Conservation (phyloP, 2,113 vertebrate genomes). For the Menura novaehollandiae region DNA sequence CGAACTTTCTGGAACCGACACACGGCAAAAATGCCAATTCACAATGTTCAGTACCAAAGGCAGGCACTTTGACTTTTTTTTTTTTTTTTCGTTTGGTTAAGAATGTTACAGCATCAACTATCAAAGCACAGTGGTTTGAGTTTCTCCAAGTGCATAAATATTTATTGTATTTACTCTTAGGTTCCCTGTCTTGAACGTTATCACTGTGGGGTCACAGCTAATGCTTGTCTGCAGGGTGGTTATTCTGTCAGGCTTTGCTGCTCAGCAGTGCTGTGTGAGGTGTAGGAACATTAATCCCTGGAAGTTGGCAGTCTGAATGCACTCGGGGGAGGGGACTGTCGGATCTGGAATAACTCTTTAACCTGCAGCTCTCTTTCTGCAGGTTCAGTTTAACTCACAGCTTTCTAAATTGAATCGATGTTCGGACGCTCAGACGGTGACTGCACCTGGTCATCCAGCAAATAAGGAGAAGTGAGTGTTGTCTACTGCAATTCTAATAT, state of each 20-base stretch:
- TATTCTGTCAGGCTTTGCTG: background rate
- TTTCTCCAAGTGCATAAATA: background rate
- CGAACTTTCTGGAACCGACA: slow-evolving; percentile 57
- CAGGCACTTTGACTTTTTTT: background rate
- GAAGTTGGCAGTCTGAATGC: too few relatives aligned
- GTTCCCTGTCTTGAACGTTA: background rate
- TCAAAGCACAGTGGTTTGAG: background rate
- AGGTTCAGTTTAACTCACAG: slow-evolving; percentile 83
- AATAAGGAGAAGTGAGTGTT: slow-evolving; percentile 84
- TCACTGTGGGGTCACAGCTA: background rate
- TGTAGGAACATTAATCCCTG: background rate
- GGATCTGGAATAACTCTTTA: background rate
- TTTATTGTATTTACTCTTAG: background rate
- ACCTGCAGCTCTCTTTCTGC: background rate
- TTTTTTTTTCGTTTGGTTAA: background rate
- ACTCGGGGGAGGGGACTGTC: rapidly evolving
- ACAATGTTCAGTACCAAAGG: slow-evolving; percentile 72
- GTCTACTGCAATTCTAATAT: background rate
- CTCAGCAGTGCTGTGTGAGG: background rate
- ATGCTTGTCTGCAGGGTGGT: background rate
- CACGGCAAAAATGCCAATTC: slow-evolving; percentile 38
- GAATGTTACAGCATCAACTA: background rate
- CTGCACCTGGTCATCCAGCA: background rate
- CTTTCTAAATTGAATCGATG: slow-evolving; percentile 59
- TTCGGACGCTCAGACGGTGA: slow-evolving; percentile 9